phyloP scores from a whole-genome alignment of 1,140 invertebrate species.

The Monomorium pharaonis region DNA sequence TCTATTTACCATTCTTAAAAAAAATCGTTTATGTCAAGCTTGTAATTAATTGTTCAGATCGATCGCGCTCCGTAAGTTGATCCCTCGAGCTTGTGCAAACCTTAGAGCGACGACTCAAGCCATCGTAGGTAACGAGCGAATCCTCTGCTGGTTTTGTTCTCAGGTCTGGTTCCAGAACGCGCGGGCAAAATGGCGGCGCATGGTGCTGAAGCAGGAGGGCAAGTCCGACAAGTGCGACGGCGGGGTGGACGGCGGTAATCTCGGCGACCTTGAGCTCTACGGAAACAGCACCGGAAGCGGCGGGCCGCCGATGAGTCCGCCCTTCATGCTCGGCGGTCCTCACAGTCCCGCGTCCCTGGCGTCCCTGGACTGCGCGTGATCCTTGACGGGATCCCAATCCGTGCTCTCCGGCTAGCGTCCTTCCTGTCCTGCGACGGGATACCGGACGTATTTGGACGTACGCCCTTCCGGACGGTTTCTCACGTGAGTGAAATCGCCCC shows the following conservation, averaged over 20 bases:
- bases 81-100: background rate
- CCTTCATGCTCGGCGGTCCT: constrained; percentile 82
- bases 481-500: constrained; percentile 9
- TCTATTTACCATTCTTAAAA: no score
- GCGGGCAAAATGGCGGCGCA: constrained; percentile 97
- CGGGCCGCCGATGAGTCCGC: constrained; percentile 83
- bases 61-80: background rate
- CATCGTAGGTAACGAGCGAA: background rate
- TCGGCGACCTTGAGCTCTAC: constrained; percentile 83
- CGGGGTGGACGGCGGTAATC: constrained; percentile 79
- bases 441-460: background rate
- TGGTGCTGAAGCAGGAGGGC: constrained; percentile 94
- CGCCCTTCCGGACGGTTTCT: background rate
- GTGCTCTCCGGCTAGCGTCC: constrained; percentile 5
- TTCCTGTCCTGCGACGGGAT: background rate
- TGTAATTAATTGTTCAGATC: background rate
- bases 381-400: constrained; percentile 46
- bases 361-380: constrained; percentile 84
- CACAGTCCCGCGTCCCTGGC: constrained; percentile 83
- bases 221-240: constrained; percentile 89
- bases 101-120: background rate
- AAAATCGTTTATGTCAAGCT: background rate
- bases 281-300: constrained; percentile 83
- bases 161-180: constrained; percentile 99
- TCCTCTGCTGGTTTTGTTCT: constrained; percentile 57